Percentiles rank a stretch among this genome's conserved stretches.
These are phyloP conservation scores for Columba janthina DNA, from an alignment of 2,113 vertebrate species.

Conservation along the genomic window DNA sequence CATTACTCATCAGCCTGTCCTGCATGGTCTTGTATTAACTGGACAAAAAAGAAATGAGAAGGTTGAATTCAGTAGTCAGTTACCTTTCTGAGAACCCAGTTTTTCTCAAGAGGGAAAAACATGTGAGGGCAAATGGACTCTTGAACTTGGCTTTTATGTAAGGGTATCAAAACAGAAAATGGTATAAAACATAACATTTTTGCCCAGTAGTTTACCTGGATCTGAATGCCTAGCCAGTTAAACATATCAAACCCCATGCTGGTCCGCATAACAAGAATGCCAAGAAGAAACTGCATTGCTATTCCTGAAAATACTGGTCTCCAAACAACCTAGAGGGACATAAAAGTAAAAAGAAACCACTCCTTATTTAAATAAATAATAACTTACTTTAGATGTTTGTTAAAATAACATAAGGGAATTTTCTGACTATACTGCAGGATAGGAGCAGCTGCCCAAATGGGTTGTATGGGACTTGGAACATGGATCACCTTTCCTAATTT, in stretches of 20 bases:
- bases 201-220: slow-evolving; percentile 74
- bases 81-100: background rate
- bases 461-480: fast-evolving
- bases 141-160: background rate
- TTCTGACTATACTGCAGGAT: background rate
- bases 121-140: background rate
- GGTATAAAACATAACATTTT: background rate
- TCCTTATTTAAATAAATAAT: background rate
- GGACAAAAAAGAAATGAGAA: background rate
- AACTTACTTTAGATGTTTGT: background rate
- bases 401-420: background rate
- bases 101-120: background rate
- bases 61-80: background rate
- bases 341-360: background rate
- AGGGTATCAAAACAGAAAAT: background rate
- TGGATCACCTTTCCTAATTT: background rate
- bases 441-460: background rate
- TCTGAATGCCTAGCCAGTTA: slow-evolving; percentile 81
- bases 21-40: background rate
- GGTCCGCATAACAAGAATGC: slow-evolving; percentile 83
- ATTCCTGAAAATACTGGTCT: slow-evolving; percentile 82
- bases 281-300: slow-evolving; percentile 84
- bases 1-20: background rate
- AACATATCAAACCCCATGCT: slow-evolving; percentile 75
- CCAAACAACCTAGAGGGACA: slow-evolving; percentile 78